Conservation (phyloP, 1,140 invertebrate species). For the Pectinophora gossypiella region DNA sequence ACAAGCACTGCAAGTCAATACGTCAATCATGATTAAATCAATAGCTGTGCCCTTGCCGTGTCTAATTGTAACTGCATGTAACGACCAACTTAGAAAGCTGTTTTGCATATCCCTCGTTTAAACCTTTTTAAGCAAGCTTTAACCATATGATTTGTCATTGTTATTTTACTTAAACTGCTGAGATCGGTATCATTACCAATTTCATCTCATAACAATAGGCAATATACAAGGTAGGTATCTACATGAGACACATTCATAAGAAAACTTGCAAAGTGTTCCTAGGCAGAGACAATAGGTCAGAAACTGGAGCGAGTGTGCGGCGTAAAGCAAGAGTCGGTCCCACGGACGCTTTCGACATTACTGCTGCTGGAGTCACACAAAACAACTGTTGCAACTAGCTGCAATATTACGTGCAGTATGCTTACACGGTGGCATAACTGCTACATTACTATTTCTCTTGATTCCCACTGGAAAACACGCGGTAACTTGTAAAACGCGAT, state of each 20-base stretch:
- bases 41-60: no score
- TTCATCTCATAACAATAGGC: neutral
- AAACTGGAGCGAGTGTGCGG: constrained; percentile 26
- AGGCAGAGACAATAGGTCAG: constrained; percentile 25
- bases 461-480: no score
- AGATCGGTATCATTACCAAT: neutral
- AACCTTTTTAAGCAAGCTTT: no score
- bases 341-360: constrained; percentile 41
- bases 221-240: neutral
- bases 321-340: constrained; percentile 28
- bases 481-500: no score
- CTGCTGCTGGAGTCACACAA: constrained; percentile 18
- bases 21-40: no score
- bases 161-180: neutral
- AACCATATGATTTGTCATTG: no score
- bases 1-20: no score
- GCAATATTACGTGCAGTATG: constrained; percentile 2
- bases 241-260: neutral
- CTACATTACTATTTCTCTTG: neutral
- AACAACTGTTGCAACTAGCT: constrained; percentile 22
- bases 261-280: neutral
- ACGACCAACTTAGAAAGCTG: no score
- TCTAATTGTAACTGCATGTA: no score
- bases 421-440: neutral
- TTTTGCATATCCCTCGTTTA: no score